These are phyloP conservation scores for Neotoma lepida DNA, from an alignment of 2,113 vertebrate genomes.

Conservation along the genomic window DNA sequence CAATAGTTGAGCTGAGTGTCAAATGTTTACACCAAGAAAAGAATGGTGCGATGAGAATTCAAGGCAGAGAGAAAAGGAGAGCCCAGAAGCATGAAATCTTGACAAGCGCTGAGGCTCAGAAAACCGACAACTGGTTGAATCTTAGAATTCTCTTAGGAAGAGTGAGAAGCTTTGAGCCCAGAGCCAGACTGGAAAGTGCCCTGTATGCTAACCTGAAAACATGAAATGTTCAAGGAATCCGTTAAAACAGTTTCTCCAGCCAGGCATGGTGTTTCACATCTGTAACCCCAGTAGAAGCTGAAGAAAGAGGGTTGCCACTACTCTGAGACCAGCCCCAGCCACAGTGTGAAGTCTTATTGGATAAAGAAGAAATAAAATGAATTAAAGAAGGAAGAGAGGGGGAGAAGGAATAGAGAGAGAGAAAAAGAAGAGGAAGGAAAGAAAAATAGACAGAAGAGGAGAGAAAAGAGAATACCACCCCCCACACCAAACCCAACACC, in stretches of 20 bases:
- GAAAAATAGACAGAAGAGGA: not conserved
- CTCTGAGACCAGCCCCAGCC: not conserved
- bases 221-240: not conserved
- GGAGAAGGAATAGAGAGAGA: fast-evolving
- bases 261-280: not conserved
- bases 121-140: not conserved
- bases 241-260: conserved; percentile 15
- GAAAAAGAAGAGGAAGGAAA: not conserved
- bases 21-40: not conserved
- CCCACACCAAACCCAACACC: no score
- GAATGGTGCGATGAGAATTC: not conserved
- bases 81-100: not conserved
- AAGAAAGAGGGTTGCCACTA: not conserved
- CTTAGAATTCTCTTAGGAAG: not conserved
- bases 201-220: not conserved
- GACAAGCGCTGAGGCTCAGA: not conserved
- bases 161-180: not conserved
- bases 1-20: not conserved
- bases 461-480: not conserved
- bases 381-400: no score
- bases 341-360: not conserved
- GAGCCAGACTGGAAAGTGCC: not conserved
- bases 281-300: not conserved
- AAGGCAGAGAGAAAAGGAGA: not conserved
- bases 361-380: not conserved